Evolutionary conservation across 2,888 invertebrate species (phyloP), one percentile per base, ranked within the genome.

Genomic region (Anthrax anthrax): DNA sequence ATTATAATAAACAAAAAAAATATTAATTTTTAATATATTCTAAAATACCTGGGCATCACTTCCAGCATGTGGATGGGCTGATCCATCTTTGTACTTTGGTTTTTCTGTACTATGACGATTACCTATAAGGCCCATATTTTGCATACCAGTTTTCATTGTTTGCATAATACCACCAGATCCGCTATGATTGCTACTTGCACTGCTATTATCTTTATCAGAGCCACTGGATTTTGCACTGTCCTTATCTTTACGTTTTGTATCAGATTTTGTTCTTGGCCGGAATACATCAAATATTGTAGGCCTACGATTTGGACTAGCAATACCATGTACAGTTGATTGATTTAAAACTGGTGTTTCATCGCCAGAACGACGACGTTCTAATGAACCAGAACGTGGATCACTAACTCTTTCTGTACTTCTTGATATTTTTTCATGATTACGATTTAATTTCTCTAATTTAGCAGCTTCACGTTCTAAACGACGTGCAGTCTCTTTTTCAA

Each of bases 91-190:
- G 38, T 74, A 70, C 57, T 73, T 74, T 42, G 69, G 60, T 49
- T 40, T 19, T 37, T 39, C 37, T 29, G 60, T 38, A 46, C 59
- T 58, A 51, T 55, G 53, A 18, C 56, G 54, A 42, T 57, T 56
- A 34, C 61, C 59, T 46, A 59, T 60, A 12, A 60, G 53, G 43
- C 65, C 70, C 54, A 67, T 67, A 52, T 67, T 60, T 54, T 87
- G 81, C 61, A 88, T 80, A 38, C 84, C 87, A 58, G 80, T 81
- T 64, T 81, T 86, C 77, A 91, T 81, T 61, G 87, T 86, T 53
- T 86, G 77, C 76, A 91, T 88, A 60, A 91, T 79, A 50, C 65
- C 63, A 18, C 55, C 58, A 1, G 63, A 60, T 39, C 62, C 58
- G 50, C 60, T 56, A 50, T 60, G 57, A 49, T 57, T 57, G 49